Evolutionary conservation across 1,140 invertebrate species (phyloP).

Genomic region (Atta cephalotes): DNA sequence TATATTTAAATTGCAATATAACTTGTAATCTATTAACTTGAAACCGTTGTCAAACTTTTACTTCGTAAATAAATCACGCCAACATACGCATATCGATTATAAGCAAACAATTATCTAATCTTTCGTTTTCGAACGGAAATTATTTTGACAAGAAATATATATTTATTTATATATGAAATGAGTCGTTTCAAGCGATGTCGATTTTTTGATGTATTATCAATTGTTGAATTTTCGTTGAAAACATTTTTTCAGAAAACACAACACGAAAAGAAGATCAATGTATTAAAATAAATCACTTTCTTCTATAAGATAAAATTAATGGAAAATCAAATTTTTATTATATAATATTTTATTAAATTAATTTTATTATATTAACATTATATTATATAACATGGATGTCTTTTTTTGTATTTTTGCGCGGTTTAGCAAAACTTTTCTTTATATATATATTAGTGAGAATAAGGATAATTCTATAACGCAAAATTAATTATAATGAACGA

Average conservation of each 20-base stretch:
- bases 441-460: too few species aligned
- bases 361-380: too few species aligned
- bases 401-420: neutral
- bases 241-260: neutral
- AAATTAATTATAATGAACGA: constrained; percentile 14
- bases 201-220: neutral
- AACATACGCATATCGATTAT: neutral
- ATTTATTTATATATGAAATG: neutral
- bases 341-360: neutral
- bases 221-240: neutral
- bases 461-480: neutral
- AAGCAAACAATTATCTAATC: neutral
- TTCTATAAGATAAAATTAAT: neutral
- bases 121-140: neutral
- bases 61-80: neutral
- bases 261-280: neutral
- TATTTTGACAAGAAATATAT: neutral
- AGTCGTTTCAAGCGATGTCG: neutral
- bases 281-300: neutral
- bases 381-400: neutral
- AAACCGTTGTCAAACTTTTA: neutral
- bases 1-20: neutral
- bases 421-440: neutral
- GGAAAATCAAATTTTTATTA: neutral
- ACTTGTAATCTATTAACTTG: neutral